Conservation (phyloP, 2,797 vertebrate genomes). For the Varecia variegata region DNA sequence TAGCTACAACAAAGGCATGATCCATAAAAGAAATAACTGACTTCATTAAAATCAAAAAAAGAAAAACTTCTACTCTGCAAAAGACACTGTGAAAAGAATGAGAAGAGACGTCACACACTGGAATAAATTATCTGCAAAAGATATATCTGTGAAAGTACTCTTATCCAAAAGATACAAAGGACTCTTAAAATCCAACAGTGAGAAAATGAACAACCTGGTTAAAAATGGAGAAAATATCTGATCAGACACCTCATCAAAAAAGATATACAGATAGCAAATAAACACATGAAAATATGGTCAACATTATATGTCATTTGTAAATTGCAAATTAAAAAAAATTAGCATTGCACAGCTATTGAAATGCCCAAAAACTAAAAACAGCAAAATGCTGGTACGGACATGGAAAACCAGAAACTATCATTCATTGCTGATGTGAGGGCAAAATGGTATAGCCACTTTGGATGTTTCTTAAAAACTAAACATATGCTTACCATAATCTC, state of each 20-base stretch:
- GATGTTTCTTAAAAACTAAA: not conserved
- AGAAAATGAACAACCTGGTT: not conserved
- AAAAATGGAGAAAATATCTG: not conserved
- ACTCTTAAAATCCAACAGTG: not conserved
- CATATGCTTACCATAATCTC: not conserved
- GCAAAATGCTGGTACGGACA: too few species aligned
- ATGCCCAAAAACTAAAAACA: not conserved
- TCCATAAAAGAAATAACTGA: not conserved
- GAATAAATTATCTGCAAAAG: not conserved
- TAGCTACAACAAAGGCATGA: not conserved
- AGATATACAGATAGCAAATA: not conserved
- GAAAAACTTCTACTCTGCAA: too few species aligned
- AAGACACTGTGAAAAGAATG: not conserved
- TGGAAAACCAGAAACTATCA: not conserved
- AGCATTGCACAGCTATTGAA: too few species aligned
- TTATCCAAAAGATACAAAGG: not conserved
- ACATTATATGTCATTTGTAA: not conserved
- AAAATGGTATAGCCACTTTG: not conserved
- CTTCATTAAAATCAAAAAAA: not conserved
- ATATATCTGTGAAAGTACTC: not conserved
- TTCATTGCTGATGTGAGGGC: not conserved
- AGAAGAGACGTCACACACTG: not conserved
- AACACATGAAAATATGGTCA: not conserved
- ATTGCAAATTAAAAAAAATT: not conserved
- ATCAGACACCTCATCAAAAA: not conserved